phyloP scores from a whole-genome alignment of 2,888 invertebrate species.

The Micoletzkya japonica region DNA sequence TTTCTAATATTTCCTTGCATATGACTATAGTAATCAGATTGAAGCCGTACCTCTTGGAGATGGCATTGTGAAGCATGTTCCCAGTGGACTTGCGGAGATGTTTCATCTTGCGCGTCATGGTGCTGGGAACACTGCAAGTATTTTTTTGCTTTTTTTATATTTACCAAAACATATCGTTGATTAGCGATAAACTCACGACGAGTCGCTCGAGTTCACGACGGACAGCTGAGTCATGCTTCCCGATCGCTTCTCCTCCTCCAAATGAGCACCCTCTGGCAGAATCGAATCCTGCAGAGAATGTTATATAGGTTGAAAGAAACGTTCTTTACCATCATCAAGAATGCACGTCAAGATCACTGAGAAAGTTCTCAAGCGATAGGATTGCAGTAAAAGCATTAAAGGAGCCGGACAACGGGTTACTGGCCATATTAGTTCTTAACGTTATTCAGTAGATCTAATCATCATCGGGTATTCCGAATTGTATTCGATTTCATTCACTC shows the following conservation, averaged over 20 bases:
- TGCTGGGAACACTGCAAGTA: background rate
- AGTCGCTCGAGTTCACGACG: conserved; percentile 4
- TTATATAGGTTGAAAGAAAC: background rate
- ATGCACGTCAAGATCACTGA: no score
- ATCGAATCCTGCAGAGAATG: conserved; percentile 7
- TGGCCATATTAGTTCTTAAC: no score
- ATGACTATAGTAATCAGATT: background rate
- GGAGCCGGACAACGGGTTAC: no score
- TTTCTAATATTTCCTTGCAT: background rate
- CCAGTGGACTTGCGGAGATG: conserved; percentile 14
- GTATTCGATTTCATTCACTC: no score
- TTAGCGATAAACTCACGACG: background rate
- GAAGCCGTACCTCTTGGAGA: conserved; percentile 8
- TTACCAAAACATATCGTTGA: background rate
- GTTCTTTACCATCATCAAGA: background rate
- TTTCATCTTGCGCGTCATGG: conserved; percentile 21
- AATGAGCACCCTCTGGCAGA: background rate
- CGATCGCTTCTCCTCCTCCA: conserved; percentile 1
- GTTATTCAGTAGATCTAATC: no score
- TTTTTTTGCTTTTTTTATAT: background rate
- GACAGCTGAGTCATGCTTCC: conserved; percentile 11
- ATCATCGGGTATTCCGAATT: no score
- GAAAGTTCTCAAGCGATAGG: no score
- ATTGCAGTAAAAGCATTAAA: no score
- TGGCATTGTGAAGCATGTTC: background rate